Evolutionary conservation across 2,113 vertebrate species (phyloP).

Genomic region (Cynoglossus semilaevis): DNA sequence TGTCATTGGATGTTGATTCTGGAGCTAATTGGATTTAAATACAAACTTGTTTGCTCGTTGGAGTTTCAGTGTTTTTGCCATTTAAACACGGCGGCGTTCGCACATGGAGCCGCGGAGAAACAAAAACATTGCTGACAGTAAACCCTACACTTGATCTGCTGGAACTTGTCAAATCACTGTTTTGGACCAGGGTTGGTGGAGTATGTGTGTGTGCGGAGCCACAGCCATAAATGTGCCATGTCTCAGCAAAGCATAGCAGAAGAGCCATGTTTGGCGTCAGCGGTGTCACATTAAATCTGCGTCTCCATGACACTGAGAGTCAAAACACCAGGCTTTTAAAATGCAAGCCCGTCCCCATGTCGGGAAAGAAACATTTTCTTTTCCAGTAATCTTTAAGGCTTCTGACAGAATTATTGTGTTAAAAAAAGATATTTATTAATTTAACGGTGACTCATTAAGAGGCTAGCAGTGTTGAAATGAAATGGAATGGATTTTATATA

Average conservation of each 20-base stretch:
- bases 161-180: neutral
- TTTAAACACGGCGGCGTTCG: constrained; percentile 16
- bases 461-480: constrained; percentile 1
- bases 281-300: constrained; percentile 66
- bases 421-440: constrained; percentile 13
- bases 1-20: constrained; percentile 41
- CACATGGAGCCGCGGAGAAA: neutral
- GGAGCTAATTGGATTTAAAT: constrained; percentile 51
- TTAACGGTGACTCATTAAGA: constrained; percentile 10
- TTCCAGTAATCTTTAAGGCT: constrained; percentile 6
- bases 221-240: constrained; percentile 48
- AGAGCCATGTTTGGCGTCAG: constrained; percentile 57
- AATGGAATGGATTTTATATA: too few species aligned
- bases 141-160: too few species aligned
- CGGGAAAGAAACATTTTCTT: constrained; percentile 16
- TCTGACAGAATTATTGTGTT: constrained; percentile 25
- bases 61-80: constrained; percentile 30
- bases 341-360: constrained; percentile 42
- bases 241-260: constrained; percentile 55
- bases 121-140: neutral
- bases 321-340: constrained; percentile 55
- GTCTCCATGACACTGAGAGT: constrained; percentile 65
- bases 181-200: constrained; percentile 6
- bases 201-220: constrained; percentile 17
- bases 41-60: constrained; percentile 33